Evolutionary conservation across 2,113 vertebrate genomes (phyloP).

Genomic region (Felis chaus): DNA sequence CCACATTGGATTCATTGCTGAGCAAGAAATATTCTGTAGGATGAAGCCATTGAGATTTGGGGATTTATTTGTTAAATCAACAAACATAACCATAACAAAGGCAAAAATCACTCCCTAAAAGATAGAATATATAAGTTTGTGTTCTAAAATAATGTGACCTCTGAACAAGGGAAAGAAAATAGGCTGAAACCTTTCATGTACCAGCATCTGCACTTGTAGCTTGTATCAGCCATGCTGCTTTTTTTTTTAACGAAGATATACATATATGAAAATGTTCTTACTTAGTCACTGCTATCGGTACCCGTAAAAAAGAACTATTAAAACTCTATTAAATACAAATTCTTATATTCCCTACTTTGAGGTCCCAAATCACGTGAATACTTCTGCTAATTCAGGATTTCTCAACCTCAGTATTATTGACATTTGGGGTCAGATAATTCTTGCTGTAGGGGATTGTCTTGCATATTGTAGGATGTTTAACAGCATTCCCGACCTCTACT

Average conservation of each 20-base stretch:
- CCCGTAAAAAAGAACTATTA: neutral
- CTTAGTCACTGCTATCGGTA: neutral
- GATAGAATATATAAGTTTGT: neutral
- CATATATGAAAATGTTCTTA: neutral
- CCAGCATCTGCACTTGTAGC: neutral
- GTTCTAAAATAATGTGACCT: neutral
- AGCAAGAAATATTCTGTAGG: neutral
- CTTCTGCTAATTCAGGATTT: neutral
- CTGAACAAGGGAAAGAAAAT: neutral
- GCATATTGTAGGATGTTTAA: neutral
- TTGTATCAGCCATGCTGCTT: neutral
- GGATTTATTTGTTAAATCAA: neutral
- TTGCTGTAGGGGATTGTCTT: neutral
- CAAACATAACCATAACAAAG: neutral
- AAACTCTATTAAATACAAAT: neutral
- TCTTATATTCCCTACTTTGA: neutral
- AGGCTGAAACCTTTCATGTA: neutral
- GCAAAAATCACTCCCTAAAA: neutral
- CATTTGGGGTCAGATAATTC: neutral
- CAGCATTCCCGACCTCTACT: neutral
- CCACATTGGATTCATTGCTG: neutral
- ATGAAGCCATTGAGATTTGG: neutral
- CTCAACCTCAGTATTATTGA: neutral
- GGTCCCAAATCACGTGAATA: neutral
- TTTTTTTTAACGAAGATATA: neutral